A percentile compares a stretch with the other conserved stretches of the same genome.
phyloP scores from a whole-genome alignment of 92 coral and sea anemone genomes.

The Chrysogorgia sp. region DNA sequence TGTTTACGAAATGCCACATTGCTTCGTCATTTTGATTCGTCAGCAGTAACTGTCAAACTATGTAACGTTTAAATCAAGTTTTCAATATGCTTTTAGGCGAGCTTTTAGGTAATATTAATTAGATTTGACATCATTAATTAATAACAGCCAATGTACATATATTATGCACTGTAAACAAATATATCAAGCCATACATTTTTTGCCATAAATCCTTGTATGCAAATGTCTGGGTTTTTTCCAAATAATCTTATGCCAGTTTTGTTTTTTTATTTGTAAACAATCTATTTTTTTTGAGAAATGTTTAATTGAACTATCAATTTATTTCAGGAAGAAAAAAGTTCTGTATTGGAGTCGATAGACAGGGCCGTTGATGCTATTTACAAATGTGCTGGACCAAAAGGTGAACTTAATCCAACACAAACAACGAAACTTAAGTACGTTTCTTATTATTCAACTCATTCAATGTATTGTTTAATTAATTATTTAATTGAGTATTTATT shows the following conservation, averaged over 20 bases:
- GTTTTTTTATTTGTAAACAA: neutral
- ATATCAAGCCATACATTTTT: too few relatives aligned
- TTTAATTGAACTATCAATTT: neutral
- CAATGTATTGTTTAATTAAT: neutral
- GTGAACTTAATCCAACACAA: slow-evolving; percentile 58
- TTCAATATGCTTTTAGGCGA: too few relatives aligned
- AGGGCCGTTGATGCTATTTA: slow-evolving; percentile 79
- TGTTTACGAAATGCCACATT: neutral
- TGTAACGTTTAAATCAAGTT: too few relatives aligned
- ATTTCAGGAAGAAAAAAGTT: slow-evolving; percentile 47
- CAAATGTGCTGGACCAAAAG: slow-evolving; percentile 51
- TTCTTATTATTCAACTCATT: neutral
- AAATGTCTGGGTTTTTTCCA: slow-evolving; percentile 19
- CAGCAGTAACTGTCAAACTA: too few relatives aligned
- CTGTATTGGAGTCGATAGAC: slow-evolving; percentile 75
- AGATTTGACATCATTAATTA: too few relatives aligned
- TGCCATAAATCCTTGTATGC: too few relatives aligned
- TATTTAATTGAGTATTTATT: too few relatives aligned
- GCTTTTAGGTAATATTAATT: too few relatives aligned
- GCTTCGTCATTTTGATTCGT: neutral
- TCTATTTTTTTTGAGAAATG: too few relatives aligned
- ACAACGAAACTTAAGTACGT: slow-evolving; percentile 67
- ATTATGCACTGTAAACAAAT: neutral
- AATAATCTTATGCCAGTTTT: neutral
- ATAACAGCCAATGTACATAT: too few relatives aligned